These are phyloP conservation scores for Sminthurides bifidus DNA, from an alignment of 1,140 invertebrate species.

Conservation along the genomic window DNA sequence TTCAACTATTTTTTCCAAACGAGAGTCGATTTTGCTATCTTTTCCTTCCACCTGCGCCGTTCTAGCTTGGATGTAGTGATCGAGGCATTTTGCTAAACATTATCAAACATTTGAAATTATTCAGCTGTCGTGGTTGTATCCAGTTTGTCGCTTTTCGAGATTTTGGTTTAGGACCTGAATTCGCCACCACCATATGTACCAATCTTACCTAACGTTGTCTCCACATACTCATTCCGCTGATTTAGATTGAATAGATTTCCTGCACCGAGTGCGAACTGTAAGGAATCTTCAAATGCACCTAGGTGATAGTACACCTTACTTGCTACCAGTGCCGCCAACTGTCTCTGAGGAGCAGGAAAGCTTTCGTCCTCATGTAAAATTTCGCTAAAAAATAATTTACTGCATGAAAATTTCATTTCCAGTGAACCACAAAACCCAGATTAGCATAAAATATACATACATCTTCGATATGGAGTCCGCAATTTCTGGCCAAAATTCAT, in stretches of 20 bases:
- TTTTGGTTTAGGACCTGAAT: not conserved
- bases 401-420: too few relatives aligned
- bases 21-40: slow-evolving; percentile 64
- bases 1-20: slow-evolving; percentile 87
- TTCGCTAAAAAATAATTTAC: slow-evolving; percentile 57
- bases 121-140: too few relatives aligned
- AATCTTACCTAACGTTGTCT: slow-evolving; percentile 72
- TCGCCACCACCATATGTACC: not conserved
- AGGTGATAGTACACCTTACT: slow-evolving; percentile 98
- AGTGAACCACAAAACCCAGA: too few relatives aligned
- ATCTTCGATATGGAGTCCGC: slow-evolving; percentile 96
- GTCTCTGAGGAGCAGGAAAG: slow-evolving; percentile 55
- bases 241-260: slow-evolving; percentile 89
- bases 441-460: too few relatives aligned
- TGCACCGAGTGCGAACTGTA: slow-evolving; percentile 86
- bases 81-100: slow-evolving; percentile 73
- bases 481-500: slow-evolving; percentile 97
- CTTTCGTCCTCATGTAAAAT: slow-evolving; percentile 83
- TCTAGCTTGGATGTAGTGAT: slow-evolving; percentile 81
- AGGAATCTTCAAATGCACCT: slow-evolving; percentile 87
- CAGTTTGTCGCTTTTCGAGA: too few relatives aligned
- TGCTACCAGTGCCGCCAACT: slow-evolving; percentile 89
- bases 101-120: not conserved
- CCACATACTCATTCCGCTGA: slow-evolving; percentile 84
- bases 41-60: slow-evolving; percentile 41